Evolutionary conservation across 2,797 vertebrate genomes (phyloP), one percentile per base, ranked within the genome.

Genomic region (Acomys russatus): DNA sequence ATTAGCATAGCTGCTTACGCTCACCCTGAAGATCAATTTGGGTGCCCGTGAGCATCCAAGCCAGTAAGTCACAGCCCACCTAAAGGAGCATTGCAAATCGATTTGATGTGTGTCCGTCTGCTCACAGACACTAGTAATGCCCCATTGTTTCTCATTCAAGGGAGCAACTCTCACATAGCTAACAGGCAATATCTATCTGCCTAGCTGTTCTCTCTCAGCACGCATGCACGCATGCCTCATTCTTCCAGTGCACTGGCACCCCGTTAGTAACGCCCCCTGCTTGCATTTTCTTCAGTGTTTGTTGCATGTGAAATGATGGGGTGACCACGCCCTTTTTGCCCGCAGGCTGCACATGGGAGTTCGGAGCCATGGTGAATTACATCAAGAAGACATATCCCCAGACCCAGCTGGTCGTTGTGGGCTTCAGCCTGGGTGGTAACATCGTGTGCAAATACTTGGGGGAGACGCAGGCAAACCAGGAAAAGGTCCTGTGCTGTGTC

Each of bases 391-490:
- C 98, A 0, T 99, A 99, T 90, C 99, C 99, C 82, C 99, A 99
- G 97, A 99, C 99, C 56, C 99, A 99, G 97, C 98, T 99, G 92
- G 99, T 99, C 0, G 99, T 99, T 0, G 99, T 99, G 92, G 99
- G 99, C 97, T 99, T 99, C 98, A 99, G 99, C 97, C 98, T 99
- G 84, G 99, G 99, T 0, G 99, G 99, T 33, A 99, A 99, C 98
- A 99, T 99, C 0, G 99, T 99, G 25, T 99, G 99, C 97, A 99
- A 99, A 97, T 99, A 99, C 97, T 97, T 99, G 97, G 99, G 99
- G 9, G 99, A 99, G 98, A 99, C 98, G 96, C 99, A 98, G 66
- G 97, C 97, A 59, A 99, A 99, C 98, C 99, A 99, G 98, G 99
- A 99, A 76, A 98, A 99, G 76, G 99, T 99, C n/a, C 98, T 99